Conservation (phyloP, 2,888 invertebrate species). For the Drosophila buzzatii region DNA sequence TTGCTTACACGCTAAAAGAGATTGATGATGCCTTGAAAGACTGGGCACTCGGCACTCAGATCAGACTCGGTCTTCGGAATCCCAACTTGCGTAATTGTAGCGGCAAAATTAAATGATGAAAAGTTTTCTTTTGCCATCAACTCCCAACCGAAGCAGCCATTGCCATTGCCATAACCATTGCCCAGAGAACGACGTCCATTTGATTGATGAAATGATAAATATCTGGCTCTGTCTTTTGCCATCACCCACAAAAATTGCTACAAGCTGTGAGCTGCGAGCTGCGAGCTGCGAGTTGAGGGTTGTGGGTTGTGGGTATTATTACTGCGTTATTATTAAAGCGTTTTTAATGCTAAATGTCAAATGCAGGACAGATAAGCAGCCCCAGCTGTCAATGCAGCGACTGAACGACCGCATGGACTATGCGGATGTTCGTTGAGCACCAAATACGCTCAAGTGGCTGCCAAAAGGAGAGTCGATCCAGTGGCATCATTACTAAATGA, state of each 20-base stretch:
- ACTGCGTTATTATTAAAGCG: slow-evolving; percentile 81
- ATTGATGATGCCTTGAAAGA: slow-evolving; percentile 80
- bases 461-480: slow-evolving; percentile 37
- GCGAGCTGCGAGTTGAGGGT: slow-evolving; percentile 49
- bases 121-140: slow-evolving; percentile 63
- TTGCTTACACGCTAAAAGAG: slow-evolving; percentile 73
- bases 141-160: slow-evolving; percentile 4
- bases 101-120: slow-evolving; percentile 75
- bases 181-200: slow-evolving; percentile 46
- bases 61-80: slow-evolving; percentile 12
- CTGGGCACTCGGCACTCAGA: slow-evolving; percentile 47
- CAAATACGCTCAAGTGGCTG: slow-evolving; percentile 50
- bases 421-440: slow-evolving; percentile 28
- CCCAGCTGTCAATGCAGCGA: slow-evolving; percentile 74
- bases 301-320: slow-evolving; percentile 71
- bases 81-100: slow-evolving; percentile 70
- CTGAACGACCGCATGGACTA: not conserved
- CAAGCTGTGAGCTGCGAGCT: slow-evolving; percentile 57
- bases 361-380: slow-evolving; percentile 81
- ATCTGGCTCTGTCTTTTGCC: slow-evolving; percentile 63
- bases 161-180: slow-evolving; percentile 9
- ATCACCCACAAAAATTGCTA: slow-evolving; percentile 48
- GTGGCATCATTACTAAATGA: slow-evolving; percentile 77
- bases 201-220: slow-evolving; percentile 82
- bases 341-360: slow-evolving; percentile 82